Percentiles rank a stretch among this genome's conserved stretches.
Evolutionary conservation across 2,888 invertebrate genomes (phyloP).

Genomic region (Calliscelio sp.): DNA sequence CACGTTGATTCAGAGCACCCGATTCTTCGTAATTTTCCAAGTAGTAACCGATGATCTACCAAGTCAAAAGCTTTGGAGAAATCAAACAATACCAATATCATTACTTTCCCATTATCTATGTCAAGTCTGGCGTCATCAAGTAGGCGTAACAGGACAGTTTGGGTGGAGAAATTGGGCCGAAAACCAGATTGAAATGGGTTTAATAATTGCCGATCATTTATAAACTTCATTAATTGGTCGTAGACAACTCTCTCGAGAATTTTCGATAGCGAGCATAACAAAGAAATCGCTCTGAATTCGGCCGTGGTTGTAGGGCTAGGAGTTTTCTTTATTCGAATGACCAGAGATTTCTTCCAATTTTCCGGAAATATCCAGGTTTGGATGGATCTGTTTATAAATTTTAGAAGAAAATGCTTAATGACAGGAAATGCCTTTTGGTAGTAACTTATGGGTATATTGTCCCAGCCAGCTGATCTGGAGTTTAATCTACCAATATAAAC

Average conservation of each 20-base stretch:
- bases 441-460: background rate
- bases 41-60: too few species aligned
- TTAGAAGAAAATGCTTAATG: background rate
- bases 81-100: too few species aligned
- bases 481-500: background rate
- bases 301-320: background rate
- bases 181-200: background rate
- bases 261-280: background rate
- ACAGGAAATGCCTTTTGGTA: background rate
- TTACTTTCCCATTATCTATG: too few species aligned
- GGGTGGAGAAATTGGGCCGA: too few species aligned
- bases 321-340: background rate
- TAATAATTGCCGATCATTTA: background rate
- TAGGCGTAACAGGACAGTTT: too few species aligned
- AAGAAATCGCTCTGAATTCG: background rate
- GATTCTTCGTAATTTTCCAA: too few species aligned
- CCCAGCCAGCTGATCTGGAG: background rate
- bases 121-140: too few species aligned
- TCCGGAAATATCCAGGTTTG: background rate
- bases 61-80: too few species aligned
- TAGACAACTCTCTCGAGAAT: background rate
- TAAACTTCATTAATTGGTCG: background rate
- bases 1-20: background rate
- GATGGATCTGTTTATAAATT: background rate
- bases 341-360: background rate